Conservation (phyloP, 2,797 vertebrate genomes). For the Melanotaenia pygmaea region DNA sequence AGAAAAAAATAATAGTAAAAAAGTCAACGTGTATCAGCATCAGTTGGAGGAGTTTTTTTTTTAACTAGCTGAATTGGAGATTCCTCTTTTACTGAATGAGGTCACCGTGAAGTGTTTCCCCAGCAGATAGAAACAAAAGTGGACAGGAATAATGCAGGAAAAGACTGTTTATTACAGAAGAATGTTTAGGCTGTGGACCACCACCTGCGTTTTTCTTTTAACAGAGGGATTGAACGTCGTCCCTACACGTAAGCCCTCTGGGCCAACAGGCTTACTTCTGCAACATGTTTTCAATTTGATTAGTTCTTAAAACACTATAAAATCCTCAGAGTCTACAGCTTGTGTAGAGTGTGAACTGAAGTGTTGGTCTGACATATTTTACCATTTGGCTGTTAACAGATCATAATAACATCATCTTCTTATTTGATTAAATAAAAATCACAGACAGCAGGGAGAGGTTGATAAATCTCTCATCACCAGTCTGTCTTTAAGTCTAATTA, state of each 20-base stretch:
- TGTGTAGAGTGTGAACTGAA: no score
- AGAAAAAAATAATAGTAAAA: not conserved
- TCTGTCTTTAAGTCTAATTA: constrained; percentile 41
- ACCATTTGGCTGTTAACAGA: not conserved
- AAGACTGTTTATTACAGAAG: constrained; percentile 52
- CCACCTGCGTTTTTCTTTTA: constrained; percentile 47
- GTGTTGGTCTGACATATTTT: constrained; percentile 2
- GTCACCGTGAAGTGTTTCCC: constrained; percentile 20
- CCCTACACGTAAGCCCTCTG: constrained; percentile 27
- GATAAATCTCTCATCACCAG: constrained; percentile 35
- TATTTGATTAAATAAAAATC: not conserved
- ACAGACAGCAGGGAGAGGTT: constrained; percentile 6
- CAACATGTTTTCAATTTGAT: no score
- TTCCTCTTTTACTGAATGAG: constrained; percentile 15
- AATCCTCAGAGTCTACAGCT: no score
- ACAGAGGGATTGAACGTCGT: constrained; percentile 7
- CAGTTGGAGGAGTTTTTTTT: not conserved
- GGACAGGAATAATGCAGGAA: constrained; percentile 30
- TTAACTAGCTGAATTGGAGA: not conserved
- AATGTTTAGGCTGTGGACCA: constrained; percentile 71
- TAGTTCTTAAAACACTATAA: no score
- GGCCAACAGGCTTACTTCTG: constrained; percentile 2
- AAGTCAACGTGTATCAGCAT: not conserved
- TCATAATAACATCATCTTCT: not conserved
- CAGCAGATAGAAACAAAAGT: constrained; percentile 26